Evolutionary conservation across 1,140 invertebrate genomes (phyloP), one percentile per base, ranked within the genome.

Genomic region (Euglossa dilemma): DNA sequence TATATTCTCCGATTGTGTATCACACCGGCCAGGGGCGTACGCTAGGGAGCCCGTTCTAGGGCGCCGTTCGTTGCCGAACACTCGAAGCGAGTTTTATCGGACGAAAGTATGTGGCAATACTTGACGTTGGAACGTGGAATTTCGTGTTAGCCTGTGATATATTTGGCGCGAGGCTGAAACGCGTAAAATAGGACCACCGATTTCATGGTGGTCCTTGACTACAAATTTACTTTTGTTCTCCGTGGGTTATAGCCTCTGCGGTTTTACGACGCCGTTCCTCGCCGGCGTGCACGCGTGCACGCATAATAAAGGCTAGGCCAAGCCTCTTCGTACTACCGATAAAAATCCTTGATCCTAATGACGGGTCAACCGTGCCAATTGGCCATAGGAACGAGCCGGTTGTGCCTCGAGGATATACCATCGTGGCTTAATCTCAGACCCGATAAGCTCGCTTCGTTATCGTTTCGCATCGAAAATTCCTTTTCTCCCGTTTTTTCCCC

Each of bases 261-360:
- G 18, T n/a, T 67, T 67, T 67, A 67, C 64, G 43, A 67, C 6
- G 64, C 23, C 43, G 9, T 50, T 52, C 69, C n/a, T 71, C 69
- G 52, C 23, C 47, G 12, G 2, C 47, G 59, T 75, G 54, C 43
- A 76, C 72, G 63, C 74, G 74, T 87, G 59, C 59, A 82, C 57
- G 69, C 77, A 81, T 75, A 85, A 85, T 87, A 78, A 84, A 87
- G 86, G 81, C 72, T 80, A 88, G 77, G 83, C 83, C 74, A 63
- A 70, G 64, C 74, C 74, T 84, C 71, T 72, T 80, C 57, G 70
- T 25, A 20, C 76, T 67, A 56, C 28, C 63, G 81, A 56, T 74
- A 50, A 83, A 86, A 85, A 91, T 93, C 91, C 92, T 93, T 93
- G 91, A 93, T 92, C 92, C 92, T 93, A 93, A 93, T 92, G 91